These are phyloP conservation scores for Parapsyche elsis DNA, from an alignment of 1,140 invertebrate genomes.

Conservation along the genomic window DNA sequence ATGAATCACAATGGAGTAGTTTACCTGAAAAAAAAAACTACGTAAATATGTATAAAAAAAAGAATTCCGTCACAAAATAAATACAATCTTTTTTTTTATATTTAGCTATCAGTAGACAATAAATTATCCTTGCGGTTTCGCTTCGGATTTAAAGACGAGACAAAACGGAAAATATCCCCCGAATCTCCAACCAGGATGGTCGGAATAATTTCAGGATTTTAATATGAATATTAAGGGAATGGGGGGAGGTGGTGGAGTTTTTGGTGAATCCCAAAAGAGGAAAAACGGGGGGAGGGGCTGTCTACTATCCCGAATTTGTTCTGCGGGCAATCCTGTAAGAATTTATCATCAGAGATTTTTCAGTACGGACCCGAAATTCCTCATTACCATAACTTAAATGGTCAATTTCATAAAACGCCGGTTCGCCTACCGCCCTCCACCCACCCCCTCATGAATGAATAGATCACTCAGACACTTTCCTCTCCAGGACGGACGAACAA, in stretches of 20 bases:
- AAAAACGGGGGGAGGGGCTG: not conserved
- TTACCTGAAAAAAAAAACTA: slow-evolving; percentile 7
- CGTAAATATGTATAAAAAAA: not conserved
- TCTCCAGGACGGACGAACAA: not conserved
- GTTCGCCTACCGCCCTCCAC: not conserved
- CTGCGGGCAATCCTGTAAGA: slow-evolving; percentile 6
- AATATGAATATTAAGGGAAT: slow-evolving; percentile 41
- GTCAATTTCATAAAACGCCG: slow-evolving; percentile 37
- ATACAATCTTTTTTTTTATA: slow-evolving; percentile 10
- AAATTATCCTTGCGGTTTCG: slow-evolving; percentile 37
- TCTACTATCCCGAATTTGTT: slow-evolving; percentile 11
- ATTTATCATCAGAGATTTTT: slow-evolving; percentile 35
- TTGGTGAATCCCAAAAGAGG: not conserved
- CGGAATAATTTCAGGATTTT: slow-evolving; percentile 42
- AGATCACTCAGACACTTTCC: slow-evolving; percentile 3
- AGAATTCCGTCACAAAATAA: not conserved
- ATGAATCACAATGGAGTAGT: too few relatives aligned
- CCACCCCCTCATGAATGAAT: not conserved
- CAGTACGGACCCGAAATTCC: slow-evolving; percentile 14
- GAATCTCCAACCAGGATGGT: not conserved
- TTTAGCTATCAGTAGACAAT: slow-evolving; percentile 37
- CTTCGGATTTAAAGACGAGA: slow-evolving; percentile 29
- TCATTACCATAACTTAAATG: slow-evolving; percentile 39
- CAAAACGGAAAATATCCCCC: slow-evolving; percentile 37
- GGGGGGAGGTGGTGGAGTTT: not conserved